These are phyloP conservation scores for Drosophila melanica DNA, from an alignment of 1,140 invertebrate genomes.

Conservation along the genomic window DNA sequence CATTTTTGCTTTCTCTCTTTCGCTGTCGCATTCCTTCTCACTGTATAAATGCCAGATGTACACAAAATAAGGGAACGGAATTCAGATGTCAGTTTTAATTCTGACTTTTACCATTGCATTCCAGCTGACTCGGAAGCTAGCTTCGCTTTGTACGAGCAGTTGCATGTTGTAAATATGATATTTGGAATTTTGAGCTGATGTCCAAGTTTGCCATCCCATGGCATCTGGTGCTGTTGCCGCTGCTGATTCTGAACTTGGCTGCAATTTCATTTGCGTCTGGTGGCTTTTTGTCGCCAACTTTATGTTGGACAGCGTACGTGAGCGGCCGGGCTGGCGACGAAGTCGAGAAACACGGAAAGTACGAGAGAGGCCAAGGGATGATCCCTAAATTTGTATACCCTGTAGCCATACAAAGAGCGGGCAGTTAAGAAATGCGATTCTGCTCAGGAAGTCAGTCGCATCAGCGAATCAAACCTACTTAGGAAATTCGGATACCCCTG, in stretches of 20 bases:
- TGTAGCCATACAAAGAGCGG: background rate
- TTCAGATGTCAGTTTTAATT: conserved; percentile 69
- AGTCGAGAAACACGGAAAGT: background rate
- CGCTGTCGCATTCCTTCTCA: background rate
- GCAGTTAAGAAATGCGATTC: too few species aligned
- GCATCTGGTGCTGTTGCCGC: background rate
- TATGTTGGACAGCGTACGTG: conserved; percentile 60
- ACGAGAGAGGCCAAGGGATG: background rate
- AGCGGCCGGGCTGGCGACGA: conserved; percentile 36
- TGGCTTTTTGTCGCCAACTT: conserved; percentile 59
- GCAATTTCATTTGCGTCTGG: conserved; percentile 77
- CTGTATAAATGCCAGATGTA: conserved; percentile 20
- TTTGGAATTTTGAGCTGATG: conserved; percentile 72
- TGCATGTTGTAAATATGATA: conserved; percentile 78
- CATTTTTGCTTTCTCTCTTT: background rate
- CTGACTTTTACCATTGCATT: conserved; percentile 49
- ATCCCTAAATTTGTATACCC: background rate
- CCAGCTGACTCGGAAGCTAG: conserved; percentile 22
- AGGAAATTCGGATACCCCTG: too few species aligned
- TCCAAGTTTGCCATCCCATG: conserved; percentile 27
- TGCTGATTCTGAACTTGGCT: conserved; percentile 41
- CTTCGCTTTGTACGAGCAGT: conserved; percentile 21
- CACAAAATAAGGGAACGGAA: conserved; percentile 55
- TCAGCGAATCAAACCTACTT: too few species aligned
- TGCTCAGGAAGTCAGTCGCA: too few species aligned